Conservation (phyloP, 2,113 vertebrate species). For the Boulengeromyrus knoepffleri region DNA sequence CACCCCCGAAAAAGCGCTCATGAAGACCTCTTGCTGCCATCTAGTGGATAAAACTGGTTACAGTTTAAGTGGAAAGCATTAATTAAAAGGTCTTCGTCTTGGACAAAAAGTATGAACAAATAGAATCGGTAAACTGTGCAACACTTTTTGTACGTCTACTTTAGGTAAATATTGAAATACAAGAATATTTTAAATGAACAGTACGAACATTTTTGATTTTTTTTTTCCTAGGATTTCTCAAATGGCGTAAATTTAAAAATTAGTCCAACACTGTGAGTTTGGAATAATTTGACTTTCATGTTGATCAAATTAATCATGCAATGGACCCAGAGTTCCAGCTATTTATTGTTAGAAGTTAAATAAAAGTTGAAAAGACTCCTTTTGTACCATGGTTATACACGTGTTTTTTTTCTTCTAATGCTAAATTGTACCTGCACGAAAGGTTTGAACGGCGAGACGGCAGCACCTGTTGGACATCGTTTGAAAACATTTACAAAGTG, state of each 20-base stretch:
- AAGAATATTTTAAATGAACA: background rate
- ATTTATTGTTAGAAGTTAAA: constrained; percentile 4
- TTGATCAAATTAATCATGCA: background rate
- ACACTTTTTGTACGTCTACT: background rate
- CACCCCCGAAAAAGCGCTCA: background rate
- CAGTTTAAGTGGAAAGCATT: background rate
- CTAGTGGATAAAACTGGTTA: background rate
- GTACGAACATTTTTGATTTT: background rate
- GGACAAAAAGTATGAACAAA: background rate
- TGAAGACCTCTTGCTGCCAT: background rate
- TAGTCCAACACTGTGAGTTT: background rate
- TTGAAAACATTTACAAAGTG: background rate
- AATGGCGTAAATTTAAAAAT: background rate
- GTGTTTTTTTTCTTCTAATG: background rate
- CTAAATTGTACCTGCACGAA: background rate
- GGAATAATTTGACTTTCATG: background rate
- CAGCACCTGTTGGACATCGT: background rate
- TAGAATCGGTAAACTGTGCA: background rate
- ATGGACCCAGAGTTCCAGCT: background rate
- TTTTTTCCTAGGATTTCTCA: background rate
- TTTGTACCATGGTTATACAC: background rate
- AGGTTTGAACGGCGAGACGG: background rate
- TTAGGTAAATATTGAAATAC: background rate
- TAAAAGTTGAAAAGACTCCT: background rate
- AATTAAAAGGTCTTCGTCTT: background rate